phyloP scores from a whole-genome alignment of 2,797 vertebrate genomes.

The Neosilurus hyrtlii region DNA sequence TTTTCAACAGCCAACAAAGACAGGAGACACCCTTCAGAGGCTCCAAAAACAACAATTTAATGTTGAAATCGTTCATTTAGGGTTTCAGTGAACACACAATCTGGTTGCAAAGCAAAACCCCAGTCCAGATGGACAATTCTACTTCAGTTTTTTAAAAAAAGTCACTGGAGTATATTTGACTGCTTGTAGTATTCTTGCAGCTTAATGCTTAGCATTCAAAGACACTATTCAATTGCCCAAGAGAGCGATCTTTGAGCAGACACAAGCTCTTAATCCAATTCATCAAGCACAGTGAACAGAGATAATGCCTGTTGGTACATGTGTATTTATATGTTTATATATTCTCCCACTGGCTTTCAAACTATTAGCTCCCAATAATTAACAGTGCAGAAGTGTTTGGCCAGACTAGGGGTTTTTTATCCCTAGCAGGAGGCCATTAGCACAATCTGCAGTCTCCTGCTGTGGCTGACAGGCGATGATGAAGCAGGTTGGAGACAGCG shows the following conservation, averaged over 20 bases:
- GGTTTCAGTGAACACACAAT: not conserved
- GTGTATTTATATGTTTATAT: conserved; percentile 20
- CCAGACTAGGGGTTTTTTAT: not conserved
- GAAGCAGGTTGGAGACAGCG: not conserved
- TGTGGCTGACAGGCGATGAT: not conserved
- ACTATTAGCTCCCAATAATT: conserved; percentile 20
- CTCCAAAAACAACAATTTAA: not conserved
- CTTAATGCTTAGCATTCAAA: conserved; percentile 12
- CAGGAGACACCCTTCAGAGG: not conserved
- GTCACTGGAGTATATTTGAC: not conserved
- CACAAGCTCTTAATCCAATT: conserved; percentile 21
- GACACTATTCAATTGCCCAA: conserved; percentile 17
- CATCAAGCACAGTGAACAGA: conserved; percentile 10
- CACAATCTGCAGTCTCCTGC: conserved; percentile 6
- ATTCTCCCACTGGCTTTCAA: conserved; percentile 2
- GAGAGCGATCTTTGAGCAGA: conserved; percentile 2
- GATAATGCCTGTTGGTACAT: conserved; percentile 10
- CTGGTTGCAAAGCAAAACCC: not conserved
- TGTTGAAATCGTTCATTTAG: conserved; percentile 8
- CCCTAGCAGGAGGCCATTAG: conserved; percentile 6
- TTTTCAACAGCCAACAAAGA: conserved; percentile 39
- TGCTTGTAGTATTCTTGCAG: not conserved
- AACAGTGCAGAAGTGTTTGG: conserved; percentile 12
- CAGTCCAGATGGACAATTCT: not conserved
- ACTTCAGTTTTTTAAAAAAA: not conserved